A percentile compares a stretch with the other conserved stretches of the same genome.
These are phyloP conservation scores for Bujurquina vittata DNA, from an alignment of 2,113 vertebrate species.

Conservation along the genomic window DNA sequence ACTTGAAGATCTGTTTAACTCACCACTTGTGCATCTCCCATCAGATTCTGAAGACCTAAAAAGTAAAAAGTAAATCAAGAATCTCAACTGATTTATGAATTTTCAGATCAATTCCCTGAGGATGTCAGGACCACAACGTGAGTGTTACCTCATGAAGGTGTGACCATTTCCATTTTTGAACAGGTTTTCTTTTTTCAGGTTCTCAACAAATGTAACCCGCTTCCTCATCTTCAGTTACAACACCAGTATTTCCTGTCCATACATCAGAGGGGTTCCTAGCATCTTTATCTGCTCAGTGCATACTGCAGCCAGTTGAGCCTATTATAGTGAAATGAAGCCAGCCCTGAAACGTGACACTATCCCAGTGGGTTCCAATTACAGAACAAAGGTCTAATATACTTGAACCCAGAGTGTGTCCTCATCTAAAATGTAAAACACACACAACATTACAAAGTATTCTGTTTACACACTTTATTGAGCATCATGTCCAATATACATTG, in stretches of 20 bases:
- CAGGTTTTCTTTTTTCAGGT: conserved; percentile 44
- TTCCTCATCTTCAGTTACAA: conserved; percentile 52
- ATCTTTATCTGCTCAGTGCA: conserved; percentile 1
- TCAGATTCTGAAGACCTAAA: conserved; percentile 49
- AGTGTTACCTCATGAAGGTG: conserved; percentile 49
- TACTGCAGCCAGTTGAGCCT: conserved; percentile 26
- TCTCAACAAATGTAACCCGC: conserved; percentile 67
- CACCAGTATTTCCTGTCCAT: background rate
- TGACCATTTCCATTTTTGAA: conserved; percentile 29
- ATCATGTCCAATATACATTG: conserved; percentile 80
- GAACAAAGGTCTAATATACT: conserved; percentile 44
- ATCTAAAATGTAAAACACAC: conserved; percentile 55
- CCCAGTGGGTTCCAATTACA: conserved; percentile 56
- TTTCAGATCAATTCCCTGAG: background rate
- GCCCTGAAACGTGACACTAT: conserved; percentile 41
- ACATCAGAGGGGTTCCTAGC: background rate
- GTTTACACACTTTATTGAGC: conserved; percentile 82
- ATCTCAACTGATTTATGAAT: no score
- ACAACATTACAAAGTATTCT: conserved; percentile 39
- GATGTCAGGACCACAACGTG: background rate
- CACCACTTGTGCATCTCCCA: conserved; percentile 27
- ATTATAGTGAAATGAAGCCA: conserved; percentile 47
- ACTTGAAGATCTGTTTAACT: conserved; percentile 14
- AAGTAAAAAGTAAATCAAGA: conserved; percentile 23
- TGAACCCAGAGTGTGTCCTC: conserved; percentile 48